Evolutionary conservation across 2,797 vertebrate species (phyloP), one percentile per base, ranked within the genome.

Genomic region (Acrossocheilus wenchowensis): DNA sequence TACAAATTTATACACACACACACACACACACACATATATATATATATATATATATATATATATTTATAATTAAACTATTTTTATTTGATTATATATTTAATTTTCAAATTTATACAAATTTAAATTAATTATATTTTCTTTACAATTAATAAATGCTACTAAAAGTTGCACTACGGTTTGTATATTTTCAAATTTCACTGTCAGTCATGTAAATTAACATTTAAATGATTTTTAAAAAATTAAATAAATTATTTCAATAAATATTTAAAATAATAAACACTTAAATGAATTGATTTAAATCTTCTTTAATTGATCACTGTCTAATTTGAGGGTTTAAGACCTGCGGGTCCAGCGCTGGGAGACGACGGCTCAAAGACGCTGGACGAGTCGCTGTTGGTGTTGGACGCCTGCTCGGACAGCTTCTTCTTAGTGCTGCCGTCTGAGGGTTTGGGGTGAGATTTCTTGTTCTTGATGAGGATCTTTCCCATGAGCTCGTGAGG

Each of bases 391-490:
- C 97, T 97, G 94, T 94, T 97, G 0, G 97, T 97, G 94, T 97
- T 99, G 91, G 97, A 97, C 19, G 96, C 95, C 87, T 98, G 98
- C 91, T 99, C 98, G 0, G 95, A 94, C 66, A 97, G 95, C 90
- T 98, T 96, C 95, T 98, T 99, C 92, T 96, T 97, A 34, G 96
- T 95, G 2, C 96, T 96, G 75, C 95, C 96, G 17, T 96, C 96
- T 3, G 96, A 93, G 0, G 97, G 97, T 91, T 99, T 99, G 87
- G 98, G 96, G 0, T 96, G 98, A 75, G 98, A 99, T 92, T 99
- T 99, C 93, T 99, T 99, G 94, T 99, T 99, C 93, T 99, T 99
- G 91, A 99, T 97, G 86, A 99, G 95, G 78, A 99, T 99, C 94
- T 99, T 99, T 60, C 98, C 98, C 96, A 97, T 98, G 89, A 99